Base-by-base conservation (phyloP, 2,888 invertebrate genomes). In the Habroteleia sp. region DNA sequence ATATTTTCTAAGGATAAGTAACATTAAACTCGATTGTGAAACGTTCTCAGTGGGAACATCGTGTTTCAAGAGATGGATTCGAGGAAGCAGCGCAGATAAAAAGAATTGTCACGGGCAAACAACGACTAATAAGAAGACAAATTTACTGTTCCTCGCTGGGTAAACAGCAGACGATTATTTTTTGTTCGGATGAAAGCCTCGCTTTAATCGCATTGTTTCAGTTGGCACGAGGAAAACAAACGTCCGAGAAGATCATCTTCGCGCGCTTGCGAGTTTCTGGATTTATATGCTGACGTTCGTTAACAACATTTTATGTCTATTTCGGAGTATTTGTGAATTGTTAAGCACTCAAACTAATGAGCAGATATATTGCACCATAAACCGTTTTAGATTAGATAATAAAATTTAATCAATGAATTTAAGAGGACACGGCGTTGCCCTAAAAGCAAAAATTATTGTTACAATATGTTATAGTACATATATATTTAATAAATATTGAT, bases 81-180 rank as follows among this genome's bases (percentile, higher is more conserved):
- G 41, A 20, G 5, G 10, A 41, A 41, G 41, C 3, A 14, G 6
- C 3, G 7, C 41, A 13, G 23, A 35, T 35, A 46, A 60, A 60
- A 60, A 46, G 52, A 52, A 60, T 25, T 46, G 46, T 46, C 46
- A 23, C 27, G 1, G 35, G 37, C 29, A 46, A 60, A 60, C 46
- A 46, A 37, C 17, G 31, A 23, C 60, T 62, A 46, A 62, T 62
- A 62, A 63, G 63, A 65, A 35, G 37, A 44, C 23, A 54, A 65
- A 44, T 65, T 65, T 50, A 20, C 44, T 29, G 27, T 37, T 54
- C 35, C 29, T 7, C 20, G 37, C 10, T 27, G 8, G 25, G 41
- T 52, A 65, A 65, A 65, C 42, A 63, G 14, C 1, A 17, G 46
- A 25, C 39, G 31, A 42, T 42, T 65, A 52, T 42, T 52, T 65